Percentiles rank a stretch among this genome's conserved stretches.
Evolutionary conservation across 1,140 invertebrate genomes (phyloP).

Genomic region (Drosophila insularis): DNA sequence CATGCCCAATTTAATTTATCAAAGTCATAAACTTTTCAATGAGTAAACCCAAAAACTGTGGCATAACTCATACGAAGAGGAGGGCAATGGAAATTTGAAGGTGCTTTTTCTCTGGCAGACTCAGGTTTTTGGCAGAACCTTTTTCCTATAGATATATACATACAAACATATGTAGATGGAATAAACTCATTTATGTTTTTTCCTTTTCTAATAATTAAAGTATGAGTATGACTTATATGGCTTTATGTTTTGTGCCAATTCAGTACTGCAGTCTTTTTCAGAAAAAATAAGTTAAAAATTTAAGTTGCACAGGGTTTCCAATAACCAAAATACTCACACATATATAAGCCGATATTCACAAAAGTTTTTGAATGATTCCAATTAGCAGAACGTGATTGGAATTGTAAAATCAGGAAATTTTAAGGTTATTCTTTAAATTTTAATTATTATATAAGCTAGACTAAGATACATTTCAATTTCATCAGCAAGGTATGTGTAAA

Average conservation of each 20-base stretch:
- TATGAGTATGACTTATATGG: background rate
- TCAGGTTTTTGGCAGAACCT: background rate
- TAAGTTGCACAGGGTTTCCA: background rate
- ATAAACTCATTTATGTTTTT: background rate
- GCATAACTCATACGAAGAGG: conserved; percentile 48
- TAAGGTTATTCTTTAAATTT: background rate
- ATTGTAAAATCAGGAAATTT: too few relatives aligned
- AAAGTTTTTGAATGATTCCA: too few relatives aligned
- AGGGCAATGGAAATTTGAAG: conserved; percentile 18
- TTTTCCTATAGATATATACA: background rate
- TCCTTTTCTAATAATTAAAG: background rate
- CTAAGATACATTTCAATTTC: too few relatives aligned
- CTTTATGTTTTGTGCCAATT: too few relatives aligned
- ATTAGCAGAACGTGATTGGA: too few relatives aligned
- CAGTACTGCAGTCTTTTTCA: background rate
- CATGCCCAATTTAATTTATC: conserved; percentile 76
- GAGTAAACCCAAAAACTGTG: conserved; percentile 56
- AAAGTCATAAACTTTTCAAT: conserved; percentile 76
- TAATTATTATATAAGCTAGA: too few relatives aligned
- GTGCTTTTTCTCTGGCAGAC: conserved; percentile 31
- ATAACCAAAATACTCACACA: background rate
- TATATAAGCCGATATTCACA: too few relatives aligned
- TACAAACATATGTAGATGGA: background rate
- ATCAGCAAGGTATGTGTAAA: too few relatives aligned
- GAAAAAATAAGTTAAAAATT: background rate